Conservation (phyloP, 2,888 invertebrate species). For the Amphipyra berbera region DNA sequence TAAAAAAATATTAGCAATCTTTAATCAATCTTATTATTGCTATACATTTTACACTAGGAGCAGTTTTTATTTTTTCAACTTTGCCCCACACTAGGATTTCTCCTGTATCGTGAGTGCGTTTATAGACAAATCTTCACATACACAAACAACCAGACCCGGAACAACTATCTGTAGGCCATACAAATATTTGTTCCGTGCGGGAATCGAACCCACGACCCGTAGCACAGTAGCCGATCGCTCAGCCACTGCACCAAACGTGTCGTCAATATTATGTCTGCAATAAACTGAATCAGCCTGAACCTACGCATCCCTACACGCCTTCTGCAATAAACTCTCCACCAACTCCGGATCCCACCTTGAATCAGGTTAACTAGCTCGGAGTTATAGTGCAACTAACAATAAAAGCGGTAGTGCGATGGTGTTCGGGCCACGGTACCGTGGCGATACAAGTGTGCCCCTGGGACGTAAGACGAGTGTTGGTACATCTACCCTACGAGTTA, state of each 20-base stretch:
- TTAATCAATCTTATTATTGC: not conserved
- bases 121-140: no score
- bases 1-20: constrained; percentile 6
- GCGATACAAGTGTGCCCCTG: constrained; percentile 59
- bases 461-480: constrained; percentile 53
- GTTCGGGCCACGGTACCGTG: constrained; percentile 58
- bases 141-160: no score
- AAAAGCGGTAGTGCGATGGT: constrained; percentile 65
- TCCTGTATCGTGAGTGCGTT: no score
- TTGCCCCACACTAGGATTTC: no score
- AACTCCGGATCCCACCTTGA: constrained; percentile 51
- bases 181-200: no score
- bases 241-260: no score
- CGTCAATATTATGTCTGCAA: not conserved
- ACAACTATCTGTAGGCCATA: no score
- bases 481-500: constrained; percentile 52
- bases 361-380: constrained; percentile 67
- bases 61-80: no score
- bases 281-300: not conserved
- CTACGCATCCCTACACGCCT: constrained; percentile 17
- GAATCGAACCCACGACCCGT: no score
- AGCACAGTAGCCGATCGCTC: no score
- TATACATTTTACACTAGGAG: constrained; percentile 17
- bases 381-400: constrained; percentile 65
- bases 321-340: constrained; percentile 47